Percentiles rank a stretch among this genome's conserved stretches.
phyloP scores from a whole-genome alignment of 2,888 invertebrate genomes.

The Notodonta ziczac region DNA sequence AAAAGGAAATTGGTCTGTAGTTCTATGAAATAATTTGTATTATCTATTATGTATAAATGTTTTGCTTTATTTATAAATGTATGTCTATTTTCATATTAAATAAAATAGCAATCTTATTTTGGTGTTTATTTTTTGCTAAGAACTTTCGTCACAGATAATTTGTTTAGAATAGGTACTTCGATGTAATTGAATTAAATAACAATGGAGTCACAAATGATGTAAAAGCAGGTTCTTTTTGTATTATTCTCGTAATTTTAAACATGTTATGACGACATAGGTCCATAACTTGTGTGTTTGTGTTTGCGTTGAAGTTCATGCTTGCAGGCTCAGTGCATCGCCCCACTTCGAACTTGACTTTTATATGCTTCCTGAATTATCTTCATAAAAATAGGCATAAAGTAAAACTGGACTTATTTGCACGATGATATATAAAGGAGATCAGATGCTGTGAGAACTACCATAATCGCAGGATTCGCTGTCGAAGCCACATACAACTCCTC shows the following conservation, averaged over 20 bases:
- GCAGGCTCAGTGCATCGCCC: constrained; percentile 61
- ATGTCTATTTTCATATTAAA: constrained; percentile 33
- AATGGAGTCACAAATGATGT: background rate
- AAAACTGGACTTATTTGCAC: constrained; percentile 59
- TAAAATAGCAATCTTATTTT: constrained; percentile 45
- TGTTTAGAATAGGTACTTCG: background rate
- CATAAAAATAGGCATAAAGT: constrained; percentile 52
- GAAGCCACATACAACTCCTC: constrained; percentile 59
- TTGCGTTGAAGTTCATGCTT: constrained; percentile 39
- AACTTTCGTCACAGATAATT: background rate
- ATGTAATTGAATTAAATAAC: constrained; percentile 1
- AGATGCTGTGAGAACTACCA: constrained; percentile 51
- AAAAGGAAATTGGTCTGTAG: constrained; percentile 53
- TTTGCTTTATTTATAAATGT: constrained; percentile 40
- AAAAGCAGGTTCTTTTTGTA: background rate
- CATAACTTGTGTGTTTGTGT: constrained; percentile 35
- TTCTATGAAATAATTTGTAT: constrained; percentile 20
- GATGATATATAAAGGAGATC: constrained; percentile 61
- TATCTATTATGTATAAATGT: constrained; percentile 16
- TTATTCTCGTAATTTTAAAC: constrained; percentile 8
- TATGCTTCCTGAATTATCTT: constrained; percentile 73
- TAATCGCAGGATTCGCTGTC: constrained; percentile 55
- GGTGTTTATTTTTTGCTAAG: constrained; percentile 19
- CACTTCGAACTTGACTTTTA: constrained; percentile 75
- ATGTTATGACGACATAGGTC: too few species aligned